Base-by-base conservation (phyloP, 2,797 vertebrate species). In the Enteromius trimaculatus region DNA sequence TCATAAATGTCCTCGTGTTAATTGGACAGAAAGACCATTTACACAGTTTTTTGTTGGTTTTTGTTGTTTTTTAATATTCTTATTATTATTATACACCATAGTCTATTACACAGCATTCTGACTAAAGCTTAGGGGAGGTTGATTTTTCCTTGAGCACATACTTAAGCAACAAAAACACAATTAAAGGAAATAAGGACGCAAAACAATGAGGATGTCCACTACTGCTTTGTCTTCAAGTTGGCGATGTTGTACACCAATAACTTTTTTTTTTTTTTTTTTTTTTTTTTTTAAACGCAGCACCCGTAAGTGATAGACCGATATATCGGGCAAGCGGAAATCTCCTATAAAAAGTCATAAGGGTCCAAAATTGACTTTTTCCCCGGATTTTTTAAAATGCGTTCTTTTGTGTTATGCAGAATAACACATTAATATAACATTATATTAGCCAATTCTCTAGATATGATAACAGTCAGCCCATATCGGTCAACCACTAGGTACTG, bases 71-170 rank as follows among this genome's bases (percentile, higher is more conserved):
- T 60, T 60, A 34, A 37, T 44, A 13, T 19, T 19, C 7, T 64
- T 34, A 6, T 86, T 89, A 89, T 80, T 81, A 88, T 83, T 81
- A 88, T 87, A 80, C 85, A 79, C 69, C 71, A 65, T 82, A 90
- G 88, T 84, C 90, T 87, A 88, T 88, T 88, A 87, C 88, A 92
- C 89, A 92, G 89, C 85, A 88, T 86, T 87, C 87, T 82, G 84
- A 92, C 90, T 88, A 92, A 94, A 94, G 93, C 92, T 94, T 92
- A 91, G 80, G 90, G 90, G 89, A 91, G 74, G 89, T 89, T 89
- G 87, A 85, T 86, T 83, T 92, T 91, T 89, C 88, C 81, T 84
- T 78, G 71, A 84, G 76, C 81, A 71, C 72, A 47, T 51, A 82
- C 80, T 19, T 82, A 64, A 77, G 60, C 39, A 80, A 80, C 53